Conservation (phyloP, 2,113 vertebrate genomes). For the Myanophis thanlyinensis region DNA sequence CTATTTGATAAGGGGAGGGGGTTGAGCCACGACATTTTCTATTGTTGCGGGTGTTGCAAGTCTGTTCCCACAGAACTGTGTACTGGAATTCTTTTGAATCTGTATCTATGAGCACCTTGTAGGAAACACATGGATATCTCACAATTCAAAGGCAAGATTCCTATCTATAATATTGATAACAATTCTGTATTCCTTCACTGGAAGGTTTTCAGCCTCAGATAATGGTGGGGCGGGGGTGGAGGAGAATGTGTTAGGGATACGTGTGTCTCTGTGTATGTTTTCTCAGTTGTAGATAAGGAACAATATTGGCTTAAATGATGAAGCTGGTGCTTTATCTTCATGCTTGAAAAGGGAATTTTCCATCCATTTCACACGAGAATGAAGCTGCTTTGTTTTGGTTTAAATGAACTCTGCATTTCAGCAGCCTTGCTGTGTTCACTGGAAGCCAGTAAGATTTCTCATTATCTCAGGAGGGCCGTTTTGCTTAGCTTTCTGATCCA, state of each 20-base stretch:
- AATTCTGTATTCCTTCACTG: not conserved
- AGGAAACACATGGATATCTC: not conserved
- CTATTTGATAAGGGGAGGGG: not conserved
- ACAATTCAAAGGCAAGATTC: not conserved
- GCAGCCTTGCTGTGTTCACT: slow-evolving; percentile 14
- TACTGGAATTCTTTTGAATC: not conserved
- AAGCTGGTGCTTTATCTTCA: not conserved
- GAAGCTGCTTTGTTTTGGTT: not conserved
- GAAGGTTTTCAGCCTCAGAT: not conserved
- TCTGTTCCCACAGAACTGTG: not conserved
- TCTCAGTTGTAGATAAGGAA: not conserved
- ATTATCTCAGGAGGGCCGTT: slow-evolving; percentile 2
- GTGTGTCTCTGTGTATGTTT: not conserved
- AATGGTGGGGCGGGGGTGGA: rapidly evolving
- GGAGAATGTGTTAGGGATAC: not conserved
- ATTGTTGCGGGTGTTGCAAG: not conserved
- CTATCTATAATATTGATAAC: not conserved
- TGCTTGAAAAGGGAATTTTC: not conserved
- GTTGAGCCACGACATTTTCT: not conserved
- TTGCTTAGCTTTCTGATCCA: slow-evolving; percentile 29
- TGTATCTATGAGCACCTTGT: not conserved
- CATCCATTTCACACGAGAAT: not conserved
- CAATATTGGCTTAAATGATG: rapidly evolving
- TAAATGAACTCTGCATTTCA: not conserved
- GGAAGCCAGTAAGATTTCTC: slow-evolving; percentile 34